Base-by-base conservation (phyloP, 2,888 invertebrate species). In the Pammene fasciana region DNA sequence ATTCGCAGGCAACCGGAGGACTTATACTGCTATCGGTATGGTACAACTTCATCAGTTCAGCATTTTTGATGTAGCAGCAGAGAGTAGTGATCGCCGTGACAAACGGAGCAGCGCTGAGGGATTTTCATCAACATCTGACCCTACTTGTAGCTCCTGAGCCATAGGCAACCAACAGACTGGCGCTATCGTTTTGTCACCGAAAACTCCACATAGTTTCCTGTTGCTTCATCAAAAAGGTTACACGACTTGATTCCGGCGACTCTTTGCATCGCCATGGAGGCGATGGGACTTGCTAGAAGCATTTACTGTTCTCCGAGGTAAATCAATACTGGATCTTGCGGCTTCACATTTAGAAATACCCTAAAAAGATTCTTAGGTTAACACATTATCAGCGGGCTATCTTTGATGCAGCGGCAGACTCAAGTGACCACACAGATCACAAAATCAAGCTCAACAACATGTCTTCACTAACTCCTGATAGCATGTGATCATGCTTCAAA, bases 21-120 rank as follows among this genome's bases (percentile, higher is more conserved):
- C 38, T 3, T 26, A 26, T 3, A 3, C 4, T 26, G 26, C 26
- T 26, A 26, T 26, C 4, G 26, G 26, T 26, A 26, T 26, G 26
- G 26, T 26, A 26, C 26, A 26, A 26, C 26, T 26, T 26, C 26
- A 26, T 26, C 26, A 26, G 26, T 26, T 38, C 48, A 46, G 46
- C 38, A n/a, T 54, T 48, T 65, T 56, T 38, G 65, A 56, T 55
- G 65, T 4, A 38, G 56, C 48, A 65, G 56, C 46, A 26, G 26
- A 26, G 26, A 26, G 26, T 26, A n/a, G 26, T 26, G n/a, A 26
- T 26, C 26, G 4, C 26, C 26, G 26, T 26, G 2, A 26, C 26
- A 26, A n/a, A 26, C 26, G 34, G 18, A 57, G 13, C 18, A 57
- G 18, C 18, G 18, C n/a, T 43, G 18, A 41, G n/a, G 38, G 5